Evolutionary conservation across 2,797 vertebrate genomes (phyloP).

Genomic region (Liparis tanakae): DNA sequence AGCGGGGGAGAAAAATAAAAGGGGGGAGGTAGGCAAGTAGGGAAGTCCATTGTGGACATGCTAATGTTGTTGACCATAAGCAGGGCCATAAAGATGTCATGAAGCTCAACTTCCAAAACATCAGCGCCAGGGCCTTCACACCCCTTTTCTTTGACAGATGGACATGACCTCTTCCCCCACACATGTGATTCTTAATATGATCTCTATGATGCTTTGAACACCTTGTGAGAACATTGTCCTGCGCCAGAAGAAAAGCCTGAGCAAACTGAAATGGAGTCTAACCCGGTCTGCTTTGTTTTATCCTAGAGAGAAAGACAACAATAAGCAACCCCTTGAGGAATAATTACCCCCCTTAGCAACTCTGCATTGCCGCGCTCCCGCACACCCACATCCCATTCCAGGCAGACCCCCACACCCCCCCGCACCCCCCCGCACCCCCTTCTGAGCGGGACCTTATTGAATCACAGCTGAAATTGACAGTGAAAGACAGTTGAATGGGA

Average conservation of each 20-base stretch:
- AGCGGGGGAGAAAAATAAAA: conserved; percentile 41
- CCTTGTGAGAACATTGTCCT: conserved; percentile 72
- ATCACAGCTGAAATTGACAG: conserved; percentile 65
- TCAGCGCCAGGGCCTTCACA: conserved; percentile 47
- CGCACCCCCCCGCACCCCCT: conserved; percentile 13
- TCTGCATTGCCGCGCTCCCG: conserved; percentile 13
- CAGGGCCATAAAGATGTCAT: conserved; percentile 89
- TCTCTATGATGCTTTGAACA: conserved; percentile 71
- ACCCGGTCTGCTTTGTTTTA: conserved; percentile 68
- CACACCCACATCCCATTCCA: conserved; percentile 43
- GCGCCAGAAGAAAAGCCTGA: conserved; percentile 63
- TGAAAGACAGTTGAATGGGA: conserved; percentile 70
- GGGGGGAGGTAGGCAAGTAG: conserved; percentile 65
- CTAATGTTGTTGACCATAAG: conserved; percentile 84
- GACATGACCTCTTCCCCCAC: conserved; percentile 61
- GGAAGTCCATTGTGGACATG: conserved; percentile 84
- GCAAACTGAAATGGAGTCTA: conserved; percentile 47
- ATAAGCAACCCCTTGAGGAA: conserved; percentile 70
- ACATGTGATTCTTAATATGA: conserved; percentile 77
- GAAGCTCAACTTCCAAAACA: conserved; percentile 78
- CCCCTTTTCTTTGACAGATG: conserved; percentile 54
- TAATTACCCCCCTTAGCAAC: conserved; percentile 65
- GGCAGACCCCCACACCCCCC: conserved; percentile 28
- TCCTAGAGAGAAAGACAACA: conserved; percentile 66
- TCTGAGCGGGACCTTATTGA: conserved; percentile 52